Conservation (phyloP, 2,113 vertebrate species). For the Aegotheles bennettii region DNA sequence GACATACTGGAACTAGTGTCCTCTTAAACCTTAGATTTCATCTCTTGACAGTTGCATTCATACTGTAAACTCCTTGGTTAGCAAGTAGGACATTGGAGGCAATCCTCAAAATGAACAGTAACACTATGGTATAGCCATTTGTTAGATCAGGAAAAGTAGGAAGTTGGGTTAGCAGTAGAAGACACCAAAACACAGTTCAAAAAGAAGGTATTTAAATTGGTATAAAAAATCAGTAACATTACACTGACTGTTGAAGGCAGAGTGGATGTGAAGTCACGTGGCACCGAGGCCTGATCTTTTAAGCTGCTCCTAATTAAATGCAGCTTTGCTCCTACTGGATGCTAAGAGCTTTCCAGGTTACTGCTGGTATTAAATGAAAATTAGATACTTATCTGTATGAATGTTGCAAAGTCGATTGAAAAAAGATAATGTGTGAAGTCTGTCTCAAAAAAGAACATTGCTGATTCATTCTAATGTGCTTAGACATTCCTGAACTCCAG, state of each 20-base stretch:
- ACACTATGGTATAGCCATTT: not conserved
- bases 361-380: conserved; percentile 6
- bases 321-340: conserved; percentile 44
- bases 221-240: not conserved
- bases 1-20: not conserved
- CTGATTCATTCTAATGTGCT: conserved; percentile 44
- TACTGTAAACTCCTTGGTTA: not conserved
- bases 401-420: conserved; percentile 5
- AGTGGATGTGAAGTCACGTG: not conserved
- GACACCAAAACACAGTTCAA: not conserved
- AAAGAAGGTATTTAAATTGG: not conserved
- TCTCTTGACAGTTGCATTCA: not conserved
- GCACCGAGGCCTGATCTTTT: conserved; percentile 47
- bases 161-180: not conserved
- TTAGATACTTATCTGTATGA: conserved; percentile 35
- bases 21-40: not conserved
- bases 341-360: conserved; percentile 45
- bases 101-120: not conserved
- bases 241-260: not conserved
- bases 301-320: conserved; percentile 61
- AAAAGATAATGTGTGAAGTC: conserved; percentile 36
- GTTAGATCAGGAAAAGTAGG: not conserved
- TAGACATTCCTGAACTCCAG: not conserved
- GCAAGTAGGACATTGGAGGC: not conserved
- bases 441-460: conserved; percentile 31